Percentiles rank a stretch among this genome's conserved stretches.
Evolutionary conservation across 1,140 invertebrate genomes (phyloP).

Genomic region (Chrysopa pallens): DNA sequence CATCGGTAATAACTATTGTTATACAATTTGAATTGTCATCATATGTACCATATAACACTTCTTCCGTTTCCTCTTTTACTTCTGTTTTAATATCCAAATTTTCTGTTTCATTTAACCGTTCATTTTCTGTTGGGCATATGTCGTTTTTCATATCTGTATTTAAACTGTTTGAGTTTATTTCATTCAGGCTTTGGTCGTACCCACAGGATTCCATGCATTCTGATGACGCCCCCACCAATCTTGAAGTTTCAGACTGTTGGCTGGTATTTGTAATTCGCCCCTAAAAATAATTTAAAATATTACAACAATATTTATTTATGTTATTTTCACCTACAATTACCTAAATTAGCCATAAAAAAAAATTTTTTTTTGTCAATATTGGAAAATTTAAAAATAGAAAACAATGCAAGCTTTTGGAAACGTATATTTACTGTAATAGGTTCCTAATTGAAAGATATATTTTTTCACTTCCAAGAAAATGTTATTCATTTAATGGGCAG

Average conservation of each 20-base stretch:
- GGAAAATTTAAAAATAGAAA: too few relatives aligned
- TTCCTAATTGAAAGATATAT: too few relatives aligned
- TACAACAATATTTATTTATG: too few relatives aligned
- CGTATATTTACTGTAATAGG: too few relatives aligned
- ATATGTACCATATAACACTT: conserved; percentile 42
- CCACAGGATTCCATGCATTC: conserved; percentile 56
- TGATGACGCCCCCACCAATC: conserved; percentile 67
- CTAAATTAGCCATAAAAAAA: too few relatives aligned
- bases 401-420: too few relatives aligned
- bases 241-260: conserved; percentile 20
- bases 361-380: too few relatives aligned
- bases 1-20: conserved; percentile 45
- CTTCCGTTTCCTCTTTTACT: conserved; percentile 12
- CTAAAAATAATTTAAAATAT: not conserved
- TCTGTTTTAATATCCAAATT: conserved; percentile 15
- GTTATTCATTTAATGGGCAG: too few relatives aligned
- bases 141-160: conserved; percentile 17
- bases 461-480: too few relatives aligned
- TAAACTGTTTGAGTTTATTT: conserved; percentile 1
- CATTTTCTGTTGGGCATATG: conserved; percentile 27
- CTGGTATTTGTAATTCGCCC: not conserved
- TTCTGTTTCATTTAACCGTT: conserved; percentile 15
- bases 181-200: conserved; percentile 17
- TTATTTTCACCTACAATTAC: too few relatives aligned
- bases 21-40: conserved; percentile 52